These are phyloP conservation scores for Pan troglodytes DNA, from an alignment of 2,113 vertebrate genomes.

Conservation along the genomic window NHGRI_mPanTro3-v2.1_pri NC_072408.2:136863501-136864000, in stretches of 20 bases:
- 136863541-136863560: neutral
- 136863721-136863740: neutral
- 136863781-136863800: neutral
- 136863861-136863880: neutral
- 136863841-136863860: neutral
- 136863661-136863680: neutral
- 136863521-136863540: no score
- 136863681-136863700: neutral
- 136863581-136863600: neutral
- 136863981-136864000: neutral
- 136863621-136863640: neutral
- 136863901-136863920: accelerated
- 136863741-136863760: neutral
- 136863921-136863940: neutral
- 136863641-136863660: neutral
- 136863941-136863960: neutral
- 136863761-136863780: neutral
- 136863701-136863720: neutral
- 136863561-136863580: neutral
- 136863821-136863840: neutral
- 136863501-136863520: neutral
- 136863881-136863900: neutral
- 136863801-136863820: neutral
- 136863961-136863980: accelerated
- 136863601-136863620: neutral